phyloP scores from a whole-genome alignment of 2,888 invertebrate genomes.

The Ethmia dodecea region DNA sequence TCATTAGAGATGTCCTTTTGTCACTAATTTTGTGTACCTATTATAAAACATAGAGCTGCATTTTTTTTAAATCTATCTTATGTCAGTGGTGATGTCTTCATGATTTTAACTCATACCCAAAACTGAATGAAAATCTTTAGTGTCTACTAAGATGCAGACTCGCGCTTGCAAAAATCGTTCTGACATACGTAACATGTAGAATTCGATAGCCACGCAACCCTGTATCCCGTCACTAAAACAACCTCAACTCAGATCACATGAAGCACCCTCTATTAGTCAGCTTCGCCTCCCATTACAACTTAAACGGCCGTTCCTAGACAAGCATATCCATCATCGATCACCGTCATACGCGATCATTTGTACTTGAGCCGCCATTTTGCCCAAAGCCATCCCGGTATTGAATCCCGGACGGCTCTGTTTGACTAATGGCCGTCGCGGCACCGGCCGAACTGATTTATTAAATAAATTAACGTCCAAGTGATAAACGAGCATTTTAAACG shows the following conservation, averaged over 20 bases:
- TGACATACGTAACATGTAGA: too few species aligned
- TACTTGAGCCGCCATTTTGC: constrained; percentile 35
- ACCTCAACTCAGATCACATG: background rate
- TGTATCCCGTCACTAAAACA: too few species aligned
- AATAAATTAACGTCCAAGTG: constrained; percentile 61
- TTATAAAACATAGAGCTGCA: too few species aligned
- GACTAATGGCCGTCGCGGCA: constrained; percentile 56
- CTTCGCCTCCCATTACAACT: constrained; percentile 15
- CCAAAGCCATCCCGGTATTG: constrained; percentile 42
- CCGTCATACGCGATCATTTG: constrained; percentile 60
- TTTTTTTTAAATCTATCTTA: too few species aligned
- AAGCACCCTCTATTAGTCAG: constrained; percentile 5
- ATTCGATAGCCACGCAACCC: too few species aligned
- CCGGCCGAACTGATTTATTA: constrained; percentile 63
- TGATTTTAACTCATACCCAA: too few species aligned
- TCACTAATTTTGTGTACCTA: too few species aligned
- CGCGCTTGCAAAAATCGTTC: too few species aligned
- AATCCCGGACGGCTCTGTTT: constrained; percentile 31
- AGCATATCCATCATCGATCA: constrained; percentile 48
- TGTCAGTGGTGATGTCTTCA: too few species aligned
- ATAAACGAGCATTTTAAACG: constrained; percentile 54
- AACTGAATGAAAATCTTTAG: too few species aligned
- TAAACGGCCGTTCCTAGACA: constrained; percentile 32
- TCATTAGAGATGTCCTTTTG: too few species aligned
- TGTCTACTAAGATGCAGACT: too few species aligned